These are phyloP conservation scores for Caenorhabditis panamensis DNA, from an alignment of 2,888 invertebrate genomes.

Conservation along the genomic window DNA sequence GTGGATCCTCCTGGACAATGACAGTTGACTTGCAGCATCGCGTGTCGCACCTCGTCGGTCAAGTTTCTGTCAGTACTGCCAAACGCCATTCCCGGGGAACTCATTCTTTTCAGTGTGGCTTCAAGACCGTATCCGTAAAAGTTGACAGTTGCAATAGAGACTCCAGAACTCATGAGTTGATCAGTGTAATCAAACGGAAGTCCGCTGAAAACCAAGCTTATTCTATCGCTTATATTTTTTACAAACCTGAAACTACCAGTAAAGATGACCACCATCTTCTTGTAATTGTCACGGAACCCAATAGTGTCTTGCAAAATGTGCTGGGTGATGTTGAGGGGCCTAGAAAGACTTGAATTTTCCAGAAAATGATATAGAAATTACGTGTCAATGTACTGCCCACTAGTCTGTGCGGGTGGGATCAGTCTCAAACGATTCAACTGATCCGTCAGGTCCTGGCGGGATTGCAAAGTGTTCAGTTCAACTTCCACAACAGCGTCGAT, in stretches of 20 bases:
- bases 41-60: not conserved
- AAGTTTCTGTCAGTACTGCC: not conserved
- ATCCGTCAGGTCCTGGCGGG: not conserved
- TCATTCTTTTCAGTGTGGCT: not conserved
- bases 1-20: not conserved
- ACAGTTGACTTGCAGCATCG: not conserved
- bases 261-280: slow-evolving; percentile 21
- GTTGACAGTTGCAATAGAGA: not conserved
- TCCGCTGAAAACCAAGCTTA: not conserved
- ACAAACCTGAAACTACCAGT: not conserved
- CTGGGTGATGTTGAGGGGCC: not conserved
- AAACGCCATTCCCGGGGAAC: slow-evolving; percentile 5
- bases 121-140: not conserved
- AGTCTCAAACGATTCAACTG: not conserved
- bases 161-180: not conserved
- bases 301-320: not conserved
- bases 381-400: too few relatives aligned
- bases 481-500: not conserved
- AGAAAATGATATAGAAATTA: not conserved
- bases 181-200: not conserved
- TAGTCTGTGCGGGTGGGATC: not conserved
- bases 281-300: slow-evolving; percentile 19
- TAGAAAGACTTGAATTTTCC: not conserved
- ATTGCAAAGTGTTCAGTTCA: slow-evolving; percentile 1
- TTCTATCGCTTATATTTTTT: not conserved